Evolutionary conservation across 2,113 vertebrate genomes (phyloP).

Genomic region (Anarhynchus alexandrinus): DNA sequence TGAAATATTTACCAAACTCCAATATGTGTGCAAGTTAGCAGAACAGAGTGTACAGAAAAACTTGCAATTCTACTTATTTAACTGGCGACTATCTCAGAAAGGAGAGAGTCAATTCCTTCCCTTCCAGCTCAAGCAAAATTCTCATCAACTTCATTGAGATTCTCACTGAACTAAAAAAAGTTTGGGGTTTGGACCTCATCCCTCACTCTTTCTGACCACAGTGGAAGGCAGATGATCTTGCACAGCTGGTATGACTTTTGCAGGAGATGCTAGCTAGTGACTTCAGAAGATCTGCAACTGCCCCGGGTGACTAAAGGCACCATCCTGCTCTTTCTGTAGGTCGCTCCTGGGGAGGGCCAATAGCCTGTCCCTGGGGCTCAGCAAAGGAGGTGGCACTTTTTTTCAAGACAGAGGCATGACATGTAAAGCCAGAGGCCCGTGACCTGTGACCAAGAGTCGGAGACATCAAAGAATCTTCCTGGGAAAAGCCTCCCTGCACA

Average conservation of each 20-base stretch:
- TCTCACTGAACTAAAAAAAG: not conserved
- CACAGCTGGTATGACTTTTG: not conserved
- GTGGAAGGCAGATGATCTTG: not conserved
- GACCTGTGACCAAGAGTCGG: not conserved
- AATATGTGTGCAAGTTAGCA: not conserved
- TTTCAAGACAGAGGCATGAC: not conserved
- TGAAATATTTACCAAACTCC: not conserved
- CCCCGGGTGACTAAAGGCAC: not conserved
- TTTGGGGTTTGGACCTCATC: not conserved
- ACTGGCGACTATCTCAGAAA: not conserved
- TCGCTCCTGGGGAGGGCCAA: not conserved
- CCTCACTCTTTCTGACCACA: not conserved
- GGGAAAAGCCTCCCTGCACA: not conserved
- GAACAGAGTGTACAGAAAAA: not conserved
- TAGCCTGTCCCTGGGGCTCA: accelerated
- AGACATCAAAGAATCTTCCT: not conserved
- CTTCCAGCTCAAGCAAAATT: not conserved
- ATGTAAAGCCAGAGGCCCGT: not conserved
- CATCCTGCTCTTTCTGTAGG: not conserved
- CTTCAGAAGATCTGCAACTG: not conserved
- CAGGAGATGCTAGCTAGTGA: not conserved
- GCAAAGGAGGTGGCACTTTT: not conserved
- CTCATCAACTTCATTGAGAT: not conserved
- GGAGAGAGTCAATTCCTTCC: not conserved
- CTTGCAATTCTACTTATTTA: not conserved